Base-by-base conservation (phyloP, 2,113 vertebrate species). In the Boleophthalmus pectinirostris region DNA sequence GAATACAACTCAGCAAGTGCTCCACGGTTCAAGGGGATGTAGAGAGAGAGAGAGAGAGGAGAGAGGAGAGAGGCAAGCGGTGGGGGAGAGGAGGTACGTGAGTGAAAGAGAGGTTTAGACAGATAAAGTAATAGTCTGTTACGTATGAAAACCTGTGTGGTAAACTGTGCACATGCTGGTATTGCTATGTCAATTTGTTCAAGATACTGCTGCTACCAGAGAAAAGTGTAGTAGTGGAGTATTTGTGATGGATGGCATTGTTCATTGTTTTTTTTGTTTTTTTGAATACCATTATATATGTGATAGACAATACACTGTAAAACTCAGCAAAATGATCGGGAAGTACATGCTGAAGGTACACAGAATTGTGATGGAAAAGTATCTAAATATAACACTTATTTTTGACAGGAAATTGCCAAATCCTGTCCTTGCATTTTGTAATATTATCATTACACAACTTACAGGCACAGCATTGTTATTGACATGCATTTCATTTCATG, bases 1-100 rank as follows among this genome's bases (percentile, higher is more conserved):
- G 85, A 86, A 80, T 79, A 72, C 85, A 80, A 84, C 80, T 86
- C 84, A 72, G 73, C 49, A 63, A 87, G 80, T 58, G 71, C 76
- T 75, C 67, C 74, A 71, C 78, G 82, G 83, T 87, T 90, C 87
- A 92, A 90, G 88, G 84, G 90, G 89, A 77, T 81, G 81, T 82
- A 72, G 73, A 78, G 78, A 86, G 73, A 70, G 73, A 79, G 78
- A 85, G 73, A 77, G 69, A 78, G 76, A 23, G 73, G 69, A 43
- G 38, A 77, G 69, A 78, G 76, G 25, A 75, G 69, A 43, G 38
- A 43, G 45, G 33, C 43, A 68, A 23, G 49, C 74, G 66, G 63
- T 73, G 69, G 38, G 63, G 47, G 51, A 16, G n/a, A 57, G 70
- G 61, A 64, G 49, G 69, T 65, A 64, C 77, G 75, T 78, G 60